phyloP scores from a whole-genome alignment of 1,140 invertebrate species.

The Hermatobates lingyangjiaoensis region DNA sequence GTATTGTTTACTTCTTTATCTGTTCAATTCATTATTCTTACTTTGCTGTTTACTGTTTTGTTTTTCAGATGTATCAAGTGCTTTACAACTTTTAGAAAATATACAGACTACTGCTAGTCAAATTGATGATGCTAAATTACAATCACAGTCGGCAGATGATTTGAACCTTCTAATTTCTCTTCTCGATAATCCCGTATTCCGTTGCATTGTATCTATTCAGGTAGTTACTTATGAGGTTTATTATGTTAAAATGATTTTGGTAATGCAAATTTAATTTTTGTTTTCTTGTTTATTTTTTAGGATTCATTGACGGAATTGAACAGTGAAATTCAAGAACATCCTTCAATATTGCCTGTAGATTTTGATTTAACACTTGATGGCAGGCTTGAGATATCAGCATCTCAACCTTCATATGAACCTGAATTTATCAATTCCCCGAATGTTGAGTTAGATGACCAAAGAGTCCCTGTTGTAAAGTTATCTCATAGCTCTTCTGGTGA shows the following conservation, averaged over 20 bases:
- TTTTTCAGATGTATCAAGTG: conserved; percentile 41
- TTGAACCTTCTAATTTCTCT: conserved; percentile 69
- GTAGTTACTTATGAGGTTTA: conserved; percentile 18
- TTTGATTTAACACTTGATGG: conserved; percentile 71
- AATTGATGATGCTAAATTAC: conserved; percentile 48
- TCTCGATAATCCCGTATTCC: conserved; percentile 79
- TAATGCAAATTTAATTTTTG: background rate
- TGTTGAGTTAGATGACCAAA: conserved; percentile 30
- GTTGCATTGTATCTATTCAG: conserved; percentile 74
- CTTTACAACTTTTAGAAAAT: conserved; percentile 55
- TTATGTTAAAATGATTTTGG: background rate
- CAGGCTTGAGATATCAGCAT: conserved; percentile 27
- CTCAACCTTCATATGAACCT: conserved; percentile 16
- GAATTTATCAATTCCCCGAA: conserved; percentile 17
- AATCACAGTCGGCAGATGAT: conserved; percentile 60
- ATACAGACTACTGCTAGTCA: conserved; percentile 56
- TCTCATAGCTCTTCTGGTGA: conserved; percentile 31
- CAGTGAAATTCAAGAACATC: conserved; percentile 63
- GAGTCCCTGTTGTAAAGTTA: conserved; percentile 31
- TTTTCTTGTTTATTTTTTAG: conserved; percentile 23
- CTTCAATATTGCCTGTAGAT: conserved; percentile 75
- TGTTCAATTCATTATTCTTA: background rate
- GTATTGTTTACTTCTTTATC: background rate
- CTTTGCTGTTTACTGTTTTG: conserved; percentile 25
- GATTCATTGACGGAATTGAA: conserved; percentile 66